Conservation (phyloP, 2,113 vertebrate species). For the Cinclus mexicanus region DNA sequence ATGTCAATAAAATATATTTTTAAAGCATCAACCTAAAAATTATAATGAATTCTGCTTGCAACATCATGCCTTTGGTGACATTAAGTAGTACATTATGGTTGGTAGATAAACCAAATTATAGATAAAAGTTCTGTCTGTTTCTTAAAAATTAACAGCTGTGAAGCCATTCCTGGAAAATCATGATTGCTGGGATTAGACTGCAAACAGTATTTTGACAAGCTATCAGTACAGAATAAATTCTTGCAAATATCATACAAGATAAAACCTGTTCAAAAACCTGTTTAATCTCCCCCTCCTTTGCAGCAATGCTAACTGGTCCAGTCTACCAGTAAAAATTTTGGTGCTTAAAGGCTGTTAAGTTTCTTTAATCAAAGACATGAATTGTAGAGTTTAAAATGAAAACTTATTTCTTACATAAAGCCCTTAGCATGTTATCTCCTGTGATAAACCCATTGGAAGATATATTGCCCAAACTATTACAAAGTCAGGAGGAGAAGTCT, state of each 20-base stretch:
- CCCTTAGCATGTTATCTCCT: neutral
- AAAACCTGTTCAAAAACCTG: neutral
- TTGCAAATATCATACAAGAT: neutral
- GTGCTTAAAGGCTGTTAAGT: neutral
- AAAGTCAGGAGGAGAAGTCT: constrained; percentile 11
- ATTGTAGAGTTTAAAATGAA: neutral
- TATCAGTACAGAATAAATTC: neutral
- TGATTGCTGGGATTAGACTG: neutral
- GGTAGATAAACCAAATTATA: neutral
- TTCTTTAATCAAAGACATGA: neutral
- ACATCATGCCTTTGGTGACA: neutral
- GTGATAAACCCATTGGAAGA: neutral
- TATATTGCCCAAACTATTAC: neutral
- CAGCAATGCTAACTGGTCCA: neutral
- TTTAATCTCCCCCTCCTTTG: neutral
- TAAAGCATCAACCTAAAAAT: neutral
- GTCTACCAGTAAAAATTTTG: neutral
- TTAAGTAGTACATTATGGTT: neutral
- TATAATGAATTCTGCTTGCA: neutral
- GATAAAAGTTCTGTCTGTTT: neutral
- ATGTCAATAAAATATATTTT: neutral
- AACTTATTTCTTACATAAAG: neutral
- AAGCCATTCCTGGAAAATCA: neutral
- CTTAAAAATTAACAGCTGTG: neutral
- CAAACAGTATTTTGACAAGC: neutral